Conservation (phyloP, 2,888 invertebrate species). For the Macrophya annulata region DNA sequence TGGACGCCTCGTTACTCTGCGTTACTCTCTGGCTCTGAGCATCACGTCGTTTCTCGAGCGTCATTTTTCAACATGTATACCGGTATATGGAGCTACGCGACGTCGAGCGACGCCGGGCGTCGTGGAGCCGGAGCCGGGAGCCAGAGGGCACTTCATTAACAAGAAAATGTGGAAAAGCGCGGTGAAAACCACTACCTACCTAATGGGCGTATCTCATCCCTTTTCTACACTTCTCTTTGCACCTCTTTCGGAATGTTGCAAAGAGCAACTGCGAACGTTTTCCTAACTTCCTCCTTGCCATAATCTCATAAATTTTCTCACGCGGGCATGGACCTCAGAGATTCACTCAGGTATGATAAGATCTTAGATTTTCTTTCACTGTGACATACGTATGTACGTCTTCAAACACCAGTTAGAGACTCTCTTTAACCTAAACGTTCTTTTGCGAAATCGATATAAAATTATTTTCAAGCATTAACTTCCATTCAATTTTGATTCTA, state of each 20-base stretch:
- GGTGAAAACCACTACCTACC: constrained; percentile 56
- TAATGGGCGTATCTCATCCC: constrained; percentile 46
- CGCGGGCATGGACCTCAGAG: background rate
- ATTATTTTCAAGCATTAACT: background rate
- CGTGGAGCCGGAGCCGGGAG: constrained; percentile 60
- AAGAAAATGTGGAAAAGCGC: constrained; percentile 59
- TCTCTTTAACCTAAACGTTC: background rate
- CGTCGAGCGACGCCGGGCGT: constrained; percentile 35
- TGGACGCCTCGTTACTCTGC: constrained; percentile 74
- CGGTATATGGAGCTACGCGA: constrained; percentile 25
- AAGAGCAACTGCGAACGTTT: constrained; percentile 43
- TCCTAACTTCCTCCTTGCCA: background rate
- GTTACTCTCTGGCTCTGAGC: constrained; percentile 64
- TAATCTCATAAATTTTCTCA: background rate
- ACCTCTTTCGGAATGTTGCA: constrained; percentile 20
- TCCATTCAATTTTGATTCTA: background rate
- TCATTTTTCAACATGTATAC: constrained; percentile 48
- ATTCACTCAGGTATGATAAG: constrained; percentile 9
- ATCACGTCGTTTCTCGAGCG: constrained; percentile 37
- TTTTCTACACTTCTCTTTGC: constrained; percentile 28
- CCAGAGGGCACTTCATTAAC: constrained; percentile 66
- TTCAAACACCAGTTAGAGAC: background rate
- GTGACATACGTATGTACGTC: background rate
- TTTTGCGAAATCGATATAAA: background rate
- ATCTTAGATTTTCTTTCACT: background rate